Percentiles rank a stretch among this genome's conserved stretches.
Conservation (phyloP, 2,888 invertebrate genomes). For the Limnephilus marmoratus region DNA sequence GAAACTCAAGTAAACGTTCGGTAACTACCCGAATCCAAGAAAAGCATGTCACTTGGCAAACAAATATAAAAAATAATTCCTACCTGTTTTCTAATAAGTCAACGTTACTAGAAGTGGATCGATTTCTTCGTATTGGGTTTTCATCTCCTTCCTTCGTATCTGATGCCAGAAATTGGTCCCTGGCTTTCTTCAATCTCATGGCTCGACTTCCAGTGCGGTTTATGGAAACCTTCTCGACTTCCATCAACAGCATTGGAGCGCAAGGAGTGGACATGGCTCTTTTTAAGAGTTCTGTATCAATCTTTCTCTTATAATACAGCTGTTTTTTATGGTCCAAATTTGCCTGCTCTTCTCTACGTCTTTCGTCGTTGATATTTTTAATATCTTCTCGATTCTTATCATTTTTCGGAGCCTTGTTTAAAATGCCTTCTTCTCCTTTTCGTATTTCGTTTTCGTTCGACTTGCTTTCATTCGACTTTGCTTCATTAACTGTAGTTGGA, state of each 20-base stretch:
- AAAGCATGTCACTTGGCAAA: not conserved
- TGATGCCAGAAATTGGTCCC: constrained; percentile 82
- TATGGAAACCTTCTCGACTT: constrained; percentile 52
- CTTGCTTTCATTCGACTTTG: not conserved
- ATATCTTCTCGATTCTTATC: not conserved
- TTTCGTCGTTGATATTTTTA: constrained; percentile 2
- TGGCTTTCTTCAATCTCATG: constrained; percentile 82
- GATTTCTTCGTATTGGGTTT: constrained; percentile 56
- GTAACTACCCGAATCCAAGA: too few species aligned
- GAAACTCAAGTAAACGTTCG: not conserved
- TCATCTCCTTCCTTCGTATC: constrained; percentile 60
- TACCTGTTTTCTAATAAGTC: constrained; percentile 65
- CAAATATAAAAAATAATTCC: not conserved
- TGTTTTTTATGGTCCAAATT: not conserved
- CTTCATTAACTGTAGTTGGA: not conserved
- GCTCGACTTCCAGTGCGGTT: constrained; percentile 73
- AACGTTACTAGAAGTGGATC: constrained; percentile 59
- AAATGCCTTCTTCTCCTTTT: not conserved
- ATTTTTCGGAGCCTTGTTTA: not conserved
- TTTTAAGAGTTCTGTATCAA: constrained; percentile 66
- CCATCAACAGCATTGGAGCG: constrained; percentile 60
- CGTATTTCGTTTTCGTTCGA: not conserved
- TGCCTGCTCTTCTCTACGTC: not conserved
- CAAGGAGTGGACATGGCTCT: constrained; percentile 66
- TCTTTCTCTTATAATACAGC: constrained; percentile 57